phyloP scores from a whole-genome alignment of 2,113 vertebrate genomes.

The Actenoides hombroni region DNA sequence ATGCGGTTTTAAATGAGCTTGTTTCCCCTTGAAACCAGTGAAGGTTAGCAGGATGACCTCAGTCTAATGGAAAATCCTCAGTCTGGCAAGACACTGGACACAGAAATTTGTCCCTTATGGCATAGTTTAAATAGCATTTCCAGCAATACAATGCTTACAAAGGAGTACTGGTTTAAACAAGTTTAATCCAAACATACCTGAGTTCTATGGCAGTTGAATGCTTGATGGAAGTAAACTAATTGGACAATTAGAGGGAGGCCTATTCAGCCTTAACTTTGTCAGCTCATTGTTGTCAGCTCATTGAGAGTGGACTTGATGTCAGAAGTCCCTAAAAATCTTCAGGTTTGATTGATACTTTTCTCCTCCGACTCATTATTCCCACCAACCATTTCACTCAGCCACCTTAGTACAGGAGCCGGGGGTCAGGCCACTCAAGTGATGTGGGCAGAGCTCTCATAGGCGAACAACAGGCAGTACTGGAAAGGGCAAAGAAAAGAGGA shows the following conservation, averaged over 20 bases:
- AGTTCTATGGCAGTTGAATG: background rate
- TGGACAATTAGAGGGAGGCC: background rate
- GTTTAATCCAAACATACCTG: background rate
- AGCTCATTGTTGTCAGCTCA: background rate
- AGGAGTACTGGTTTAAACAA: background rate
- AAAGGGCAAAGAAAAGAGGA: background rate
- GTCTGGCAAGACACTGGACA: background rate
- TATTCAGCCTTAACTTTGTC: background rate
- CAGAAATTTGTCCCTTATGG: background rate
- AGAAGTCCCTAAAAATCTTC: background rate
- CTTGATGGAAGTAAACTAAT: background rate
- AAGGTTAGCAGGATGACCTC: conserved; percentile 26
- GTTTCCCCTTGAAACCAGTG: conserved; percentile 36
- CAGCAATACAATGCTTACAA: background rate
- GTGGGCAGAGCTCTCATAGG: fast-evolving
- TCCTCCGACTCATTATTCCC: background rate
- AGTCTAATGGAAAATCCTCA: conserved; percentile 13
- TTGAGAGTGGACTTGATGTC: background rate
- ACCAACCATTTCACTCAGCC: background rate
- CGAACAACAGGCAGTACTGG: fast-evolving
- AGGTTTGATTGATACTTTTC: background rate
- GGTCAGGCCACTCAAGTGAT: background rate
- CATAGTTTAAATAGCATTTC: background rate
- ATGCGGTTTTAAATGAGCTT: background rate
- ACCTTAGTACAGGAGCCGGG: background rate